Percentiles rank a stretch among this genome's conserved stretches.
Conservation (phyloP, 2,113 vertebrate species). For the Anguilla japonica region DNA sequence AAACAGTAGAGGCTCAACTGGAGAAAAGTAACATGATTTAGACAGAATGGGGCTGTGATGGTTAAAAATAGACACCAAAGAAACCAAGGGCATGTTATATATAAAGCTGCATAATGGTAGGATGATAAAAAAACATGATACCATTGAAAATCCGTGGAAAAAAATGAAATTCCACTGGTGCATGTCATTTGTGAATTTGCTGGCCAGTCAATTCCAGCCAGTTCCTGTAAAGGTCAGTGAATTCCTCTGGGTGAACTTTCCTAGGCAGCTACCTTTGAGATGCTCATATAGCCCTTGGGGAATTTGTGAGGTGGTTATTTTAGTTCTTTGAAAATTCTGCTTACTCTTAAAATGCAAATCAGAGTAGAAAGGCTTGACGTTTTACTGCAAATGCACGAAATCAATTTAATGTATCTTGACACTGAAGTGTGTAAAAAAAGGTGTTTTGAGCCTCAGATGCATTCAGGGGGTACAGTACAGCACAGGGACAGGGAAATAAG, state of each 20-base stretch:
- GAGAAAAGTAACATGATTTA: not conserved
- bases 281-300: not conserved
- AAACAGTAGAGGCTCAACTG: not conserved
- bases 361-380: not conserved
- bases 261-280: not conserved
- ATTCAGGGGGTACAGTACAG: not conserved
- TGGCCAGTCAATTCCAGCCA: not conserved
- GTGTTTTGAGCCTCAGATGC: not conserved
- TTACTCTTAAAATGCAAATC: not conserved
- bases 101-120: not conserved
- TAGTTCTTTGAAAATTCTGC: not conserved
- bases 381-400: not conserved
- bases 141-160: not conserved
- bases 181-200: not conserved
- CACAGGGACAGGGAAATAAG: not conserved
- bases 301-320: not conserved
- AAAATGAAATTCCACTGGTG: not conserved
- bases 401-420: not conserved
- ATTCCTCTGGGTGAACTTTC: not conserved
- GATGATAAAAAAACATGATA: not conserved
- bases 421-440: not conserved
- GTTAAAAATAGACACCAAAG: too few relatives aligned
- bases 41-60: not conserved
- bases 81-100: too few relatives aligned
- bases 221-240: not conserved